Evolutionary conservation across 2,888 invertebrate genomes (phyloP), one percentile per base, ranked within the genome.

Genomic region (Pogonocherus hispidulus): DNA sequence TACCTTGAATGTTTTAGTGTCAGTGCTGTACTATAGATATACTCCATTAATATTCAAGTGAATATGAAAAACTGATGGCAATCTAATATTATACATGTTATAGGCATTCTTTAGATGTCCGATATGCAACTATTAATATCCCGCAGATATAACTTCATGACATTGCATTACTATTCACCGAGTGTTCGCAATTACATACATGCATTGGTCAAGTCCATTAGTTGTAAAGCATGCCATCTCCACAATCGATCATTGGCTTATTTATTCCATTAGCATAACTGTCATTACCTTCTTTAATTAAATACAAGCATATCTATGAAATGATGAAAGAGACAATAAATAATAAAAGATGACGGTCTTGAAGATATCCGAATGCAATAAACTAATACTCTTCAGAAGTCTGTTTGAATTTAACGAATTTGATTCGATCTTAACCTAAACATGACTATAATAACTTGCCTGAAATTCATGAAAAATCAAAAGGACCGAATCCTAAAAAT

Each of bases 141-240:
- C 41, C 32, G 8, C 32, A 32, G 1, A 27, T 27, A 27, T 27
- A 27, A 27, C 27, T 6, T 27, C 27, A 27, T 27, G 32, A 32
- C 32, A 1, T 41, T 41, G 2, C 41, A 67, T 74, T 74, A 71
- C 69, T 74, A 74, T 74, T 74, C 74, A 74, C 67, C 67, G 60
- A 74, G 74, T 74, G 74, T 72, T 71, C 63, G 69, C 68, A 72
- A 74, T 74, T 74, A 74, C 72, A 32, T 8, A 32, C 32, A 70
- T 63, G 71, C 69, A 74, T 74, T 72, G 72, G 74, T 71, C 72
- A 72, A n/a, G 69, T 67, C 69, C 69, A 73, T 74, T 74, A 74
- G 69, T 74, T 63, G 71, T 37, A 49, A 41, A 9, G 41, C 52
- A 32, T 32, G 11, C 32, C 32, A 32, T 32, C 11, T 32, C 32